These are phyloP conservation scores for Spodoptera frugiperda DNA, from an alignment of 1,140 invertebrate genomes.

Conservation along the genomic window DNA sequence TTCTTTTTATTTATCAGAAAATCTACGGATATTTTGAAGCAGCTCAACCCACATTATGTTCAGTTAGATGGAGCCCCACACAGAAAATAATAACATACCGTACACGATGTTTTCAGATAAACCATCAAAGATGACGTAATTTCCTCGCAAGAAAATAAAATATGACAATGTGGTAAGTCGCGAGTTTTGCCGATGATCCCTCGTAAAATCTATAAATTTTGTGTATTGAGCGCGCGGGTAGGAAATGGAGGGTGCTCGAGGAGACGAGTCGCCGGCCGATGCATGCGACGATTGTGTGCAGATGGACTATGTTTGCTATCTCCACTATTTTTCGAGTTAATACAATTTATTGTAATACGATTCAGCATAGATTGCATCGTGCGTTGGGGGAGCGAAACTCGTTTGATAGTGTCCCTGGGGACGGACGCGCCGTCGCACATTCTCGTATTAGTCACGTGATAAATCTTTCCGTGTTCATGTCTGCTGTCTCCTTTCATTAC, in stretches of 20 bases:
- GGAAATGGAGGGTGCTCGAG: constrained; percentile 73
- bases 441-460: constrained; percentile 84
- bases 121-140: constrained; percentile 76
- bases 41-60: constrained; percentile 2
- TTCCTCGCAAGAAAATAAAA: constrained; percentile 81
- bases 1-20: no score
- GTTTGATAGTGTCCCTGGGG: constrained; percentile 84
- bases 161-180: constrained; percentile 78
- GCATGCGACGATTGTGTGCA: constrained; percentile 80
- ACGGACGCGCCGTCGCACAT: constrained; percentile 75
- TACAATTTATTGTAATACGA: constrained; percentile 86
- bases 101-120: constrained; percentile 61
- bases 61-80: constrained; percentile 8
- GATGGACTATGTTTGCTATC: constrained; percentile 86
- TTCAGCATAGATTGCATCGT: constrained; percentile 86
- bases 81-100: constrained; percentile 28
- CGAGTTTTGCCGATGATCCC: constrained; percentile 80
- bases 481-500: constrained; percentile 72
- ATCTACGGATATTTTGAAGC: no score
- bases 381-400: constrained; percentile 83
- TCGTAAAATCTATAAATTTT: constrained; percentile 84
- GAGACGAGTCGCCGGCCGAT: constrained; percentile 58
- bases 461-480: constrained; percentile 77
- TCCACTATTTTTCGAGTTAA: constrained; percentile 86
- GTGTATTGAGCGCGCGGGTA: constrained; percentile 65